phyloP scores from a whole-genome alignment of 2,888 invertebrate genomes.

The Chalcis sispes region DNA sequence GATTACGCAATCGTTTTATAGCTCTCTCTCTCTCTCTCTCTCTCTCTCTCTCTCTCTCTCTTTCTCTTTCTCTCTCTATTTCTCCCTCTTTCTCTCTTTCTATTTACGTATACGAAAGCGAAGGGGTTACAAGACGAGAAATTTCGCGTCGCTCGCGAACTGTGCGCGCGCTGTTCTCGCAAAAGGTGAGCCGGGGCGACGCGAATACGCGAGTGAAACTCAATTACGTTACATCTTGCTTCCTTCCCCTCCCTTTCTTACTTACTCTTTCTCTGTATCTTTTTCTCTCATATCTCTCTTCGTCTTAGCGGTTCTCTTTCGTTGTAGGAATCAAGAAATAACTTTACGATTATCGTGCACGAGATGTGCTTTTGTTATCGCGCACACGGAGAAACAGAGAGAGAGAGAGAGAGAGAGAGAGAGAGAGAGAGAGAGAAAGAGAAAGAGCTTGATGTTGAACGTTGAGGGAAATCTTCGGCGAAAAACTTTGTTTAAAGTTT shows the following conservation, averaged over 20 bases:
- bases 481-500: conserved; percentile 20
- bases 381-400: too few relatives aligned
- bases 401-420: neutral
- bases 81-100: too few relatives aligned
- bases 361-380: conserved; percentile 34
- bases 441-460: neutral
- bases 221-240: conserved; percentile 42
- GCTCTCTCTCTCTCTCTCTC: too few relatives aligned
- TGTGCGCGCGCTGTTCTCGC: conserved; percentile 34
- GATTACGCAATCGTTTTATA: conserved; percentile 57
- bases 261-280: neutral
- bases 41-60: too few relatives aligned
- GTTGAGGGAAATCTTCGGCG: neutral
- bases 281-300: neutral
- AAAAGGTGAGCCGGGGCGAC: too few relatives aligned
- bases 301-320: neutral
- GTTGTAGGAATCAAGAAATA: conserved; percentile 33
- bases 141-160: conserved; percentile 40
- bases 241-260: neutral
- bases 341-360: conserved; percentile 40
- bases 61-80: too few relatives aligned
- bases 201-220: conserved; percentile 44
- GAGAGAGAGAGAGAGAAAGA: neutral
- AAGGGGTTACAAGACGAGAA: conserved; percentile 39
- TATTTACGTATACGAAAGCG: too few relatives aligned